Percentiles rank a stretch among this genome's conserved stretches.
Evolutionary conservation across 2,113 vertebrate genomes (phyloP).

Genomic region (Cepphus grylle): DNA sequence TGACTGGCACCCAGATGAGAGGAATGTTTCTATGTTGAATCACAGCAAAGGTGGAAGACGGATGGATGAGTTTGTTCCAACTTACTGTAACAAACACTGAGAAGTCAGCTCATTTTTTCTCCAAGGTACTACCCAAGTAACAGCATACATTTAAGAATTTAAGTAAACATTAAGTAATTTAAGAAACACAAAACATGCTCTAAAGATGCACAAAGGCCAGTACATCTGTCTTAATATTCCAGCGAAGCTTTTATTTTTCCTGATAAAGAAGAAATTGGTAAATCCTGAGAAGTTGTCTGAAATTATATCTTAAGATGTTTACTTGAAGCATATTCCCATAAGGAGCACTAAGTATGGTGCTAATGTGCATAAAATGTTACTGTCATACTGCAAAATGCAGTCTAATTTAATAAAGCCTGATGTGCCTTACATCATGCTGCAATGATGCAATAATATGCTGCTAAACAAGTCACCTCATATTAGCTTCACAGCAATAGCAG

Average conservation of each 20-base stretch:
- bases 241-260: not conserved
- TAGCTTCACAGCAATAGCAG: slow-evolving; percentile 60
- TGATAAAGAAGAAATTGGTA: not conserved
- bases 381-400: slow-evolving; percentile 66
- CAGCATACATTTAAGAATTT: not conserved
- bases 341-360: slow-evolving; percentile 47
- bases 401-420: slow-evolving; percentile 75
- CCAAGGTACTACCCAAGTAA: not conserved
- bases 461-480: slow-evolving; percentile 74
- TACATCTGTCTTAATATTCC: not conserved
- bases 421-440: slow-evolving; percentile 73
- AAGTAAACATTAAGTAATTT: not conserved
- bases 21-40: not conserved
- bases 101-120: not conserved
- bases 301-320: slow-evolving; percentile 31
- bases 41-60: not conserved
- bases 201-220: not conserved
- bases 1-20: not conserved
- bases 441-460: slow-evolving; percentile 74
- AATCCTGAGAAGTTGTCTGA: not conserved
- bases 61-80: not conserved
- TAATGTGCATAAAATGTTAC: slow-evolving; percentile 64
- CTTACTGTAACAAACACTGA: not conserved
- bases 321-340: slow-evolving; percentile 38
- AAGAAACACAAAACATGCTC: not conserved